phyloP scores from a whole-genome alignment of 92 coral and sea anemone genomes.

The Montipora capitata region DNA sequence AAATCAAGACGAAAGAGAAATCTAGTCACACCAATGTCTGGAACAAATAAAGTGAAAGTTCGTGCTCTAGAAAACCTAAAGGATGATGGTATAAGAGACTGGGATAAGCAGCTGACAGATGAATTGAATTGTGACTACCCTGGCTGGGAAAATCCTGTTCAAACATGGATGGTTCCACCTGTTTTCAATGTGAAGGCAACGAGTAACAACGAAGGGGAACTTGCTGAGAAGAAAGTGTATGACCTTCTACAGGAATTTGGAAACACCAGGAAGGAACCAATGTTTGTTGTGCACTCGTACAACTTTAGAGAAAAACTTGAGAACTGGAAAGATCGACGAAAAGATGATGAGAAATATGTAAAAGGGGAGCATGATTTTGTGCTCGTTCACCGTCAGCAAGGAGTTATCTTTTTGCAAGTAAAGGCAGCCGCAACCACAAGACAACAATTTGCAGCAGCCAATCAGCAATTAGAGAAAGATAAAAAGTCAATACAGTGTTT shows the following conservation, averaged over 20 bases:
- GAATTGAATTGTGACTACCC: not conserved
- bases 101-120: too few species aligned
- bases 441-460: not conserved
- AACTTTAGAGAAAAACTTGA: slow-evolving; percentile 18
- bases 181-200: not conserved
- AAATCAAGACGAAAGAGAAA: too few species aligned
- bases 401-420: slow-evolving; percentile 59
- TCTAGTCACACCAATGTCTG: too few species aligned
- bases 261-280: slow-evolving; percentile 3
- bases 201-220: not conserved
- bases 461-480: not conserved
- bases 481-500: not conserved
- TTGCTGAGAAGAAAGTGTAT: slow-evolving; percentile 34
- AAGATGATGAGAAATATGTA: slow-evolving; percentile 11
- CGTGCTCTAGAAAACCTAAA: too few species aligned
- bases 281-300: slow-evolving; percentile 70
- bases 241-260: slow-evolving; percentile 36
- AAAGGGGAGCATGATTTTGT: slow-evolving; percentile 76
- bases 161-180: slow-evolving; percentile 56
- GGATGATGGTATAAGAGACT: too few species aligned
- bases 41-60: too few species aligned
- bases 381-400: slow-evolving; percentile 55
- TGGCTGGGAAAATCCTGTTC: slow-evolving; percentile 44
- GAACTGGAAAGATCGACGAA: not conserved
- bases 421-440: slow-evolving; percentile 12